A percentile compares a stretch with the other conserved stretches of the same genome.
phyloP scores from a whole-genome alignment of 2,797 vertebrate species.

The Sciurus carolinensis region DNA sequence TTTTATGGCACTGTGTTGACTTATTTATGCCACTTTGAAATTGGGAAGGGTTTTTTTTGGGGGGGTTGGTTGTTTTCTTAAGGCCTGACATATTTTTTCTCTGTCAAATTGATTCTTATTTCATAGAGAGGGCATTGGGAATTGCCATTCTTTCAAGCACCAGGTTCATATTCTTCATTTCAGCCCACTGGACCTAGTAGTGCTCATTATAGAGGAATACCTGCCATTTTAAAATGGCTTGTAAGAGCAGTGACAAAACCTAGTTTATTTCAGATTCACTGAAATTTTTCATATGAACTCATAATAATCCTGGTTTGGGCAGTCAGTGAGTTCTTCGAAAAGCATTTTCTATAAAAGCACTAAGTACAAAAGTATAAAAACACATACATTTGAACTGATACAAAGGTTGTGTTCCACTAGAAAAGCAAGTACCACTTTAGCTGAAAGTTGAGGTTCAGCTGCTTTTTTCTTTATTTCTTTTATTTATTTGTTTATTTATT shows the following conservation, averaged over 20 bases:
- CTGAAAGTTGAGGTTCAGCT: conserved; percentile 19
- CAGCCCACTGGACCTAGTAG: too few species aligned
- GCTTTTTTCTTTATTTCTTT: not conserved
- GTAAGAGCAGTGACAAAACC: not conserved
- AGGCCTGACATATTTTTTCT: not conserved
- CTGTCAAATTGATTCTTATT: conserved; percentile 41
- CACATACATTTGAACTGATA: not conserved
- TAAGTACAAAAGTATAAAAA: not conserved
- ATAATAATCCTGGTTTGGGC: conserved; percentile 2
- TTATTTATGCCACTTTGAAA: conserved; percentile 58
- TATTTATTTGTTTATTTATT: too few species aligned
- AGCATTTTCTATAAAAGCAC: conserved; percentile 12
- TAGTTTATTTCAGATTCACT: conserved; percentile 71
- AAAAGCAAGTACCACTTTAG: not conserved
- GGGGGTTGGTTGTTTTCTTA: not conserved
- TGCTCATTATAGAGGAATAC: too few species aligned
- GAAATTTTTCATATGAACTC: conserved; percentile 19
- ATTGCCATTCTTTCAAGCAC: too few species aligned
- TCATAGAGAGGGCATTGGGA: not conserved
- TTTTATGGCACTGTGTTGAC: not conserved
- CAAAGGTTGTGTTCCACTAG: not conserved
- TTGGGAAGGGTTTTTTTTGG: not conserved
- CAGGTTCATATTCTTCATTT: too few species aligned
- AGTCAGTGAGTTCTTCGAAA: not conserved
- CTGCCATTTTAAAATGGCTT: too few species aligned